These are phyloP conservation scores for Cyanoderma ruficeps DNA, from an alignment of 2,113 vertebrate species.

Conservation along the genomic window DNA sequence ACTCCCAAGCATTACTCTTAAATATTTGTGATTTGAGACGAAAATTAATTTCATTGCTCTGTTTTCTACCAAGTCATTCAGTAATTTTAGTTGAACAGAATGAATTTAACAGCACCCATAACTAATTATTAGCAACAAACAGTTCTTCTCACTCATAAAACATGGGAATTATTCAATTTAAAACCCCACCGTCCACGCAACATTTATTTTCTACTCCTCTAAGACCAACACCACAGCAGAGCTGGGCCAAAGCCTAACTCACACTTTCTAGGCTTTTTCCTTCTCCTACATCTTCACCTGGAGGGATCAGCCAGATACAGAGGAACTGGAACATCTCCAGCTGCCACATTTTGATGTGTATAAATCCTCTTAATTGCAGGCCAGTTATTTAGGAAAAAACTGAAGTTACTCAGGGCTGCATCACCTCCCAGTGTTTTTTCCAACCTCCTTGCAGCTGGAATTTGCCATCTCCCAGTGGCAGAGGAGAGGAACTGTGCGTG, in stretches of 20 bases:
- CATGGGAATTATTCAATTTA: background rate
- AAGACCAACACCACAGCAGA: background rate
- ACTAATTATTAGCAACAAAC: background rate
- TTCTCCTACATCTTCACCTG: background rate
- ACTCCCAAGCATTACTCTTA: background rate
- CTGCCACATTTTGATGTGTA: background rate
- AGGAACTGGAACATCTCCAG: background rate
- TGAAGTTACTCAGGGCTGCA: background rate
- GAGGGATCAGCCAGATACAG: background rate
- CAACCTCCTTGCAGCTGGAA: background rate
- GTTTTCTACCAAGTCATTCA: background rate
- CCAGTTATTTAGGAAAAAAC: background rate
- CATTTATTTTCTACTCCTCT: background rate
- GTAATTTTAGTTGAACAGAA: background rate
- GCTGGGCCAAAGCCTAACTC: background rate
- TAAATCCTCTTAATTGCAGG: background rate
- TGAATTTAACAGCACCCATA: background rate
- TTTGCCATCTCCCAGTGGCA: background rate
- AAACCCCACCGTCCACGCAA: background rate
- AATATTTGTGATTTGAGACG: rapidly evolving
- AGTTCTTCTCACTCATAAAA: background rate
- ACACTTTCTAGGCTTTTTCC: rapidly evolving
- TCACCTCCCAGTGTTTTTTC: background rate
- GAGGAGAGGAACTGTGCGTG: background rate
- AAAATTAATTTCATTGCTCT: rapidly evolving